Percentiles rank a stretch among this genome's conserved stretches.
These are phyloP conservation scores for Pseudomugil gertrudae DNA, from an alignment of 2,797 vertebrate species.

Conservation along the genomic window DNA sequence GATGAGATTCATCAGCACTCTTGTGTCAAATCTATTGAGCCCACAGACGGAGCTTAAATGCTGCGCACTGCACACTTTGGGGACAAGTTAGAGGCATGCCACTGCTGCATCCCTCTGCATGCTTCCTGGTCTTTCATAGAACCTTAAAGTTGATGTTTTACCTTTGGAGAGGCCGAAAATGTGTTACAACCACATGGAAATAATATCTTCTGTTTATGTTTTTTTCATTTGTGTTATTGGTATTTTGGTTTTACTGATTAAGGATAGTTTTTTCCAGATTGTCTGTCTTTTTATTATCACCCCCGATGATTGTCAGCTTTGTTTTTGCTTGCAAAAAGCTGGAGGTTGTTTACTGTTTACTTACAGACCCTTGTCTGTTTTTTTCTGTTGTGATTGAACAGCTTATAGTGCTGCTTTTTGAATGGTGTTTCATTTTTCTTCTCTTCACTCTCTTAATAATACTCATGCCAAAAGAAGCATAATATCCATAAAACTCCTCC, in stretches of 20 bases:
- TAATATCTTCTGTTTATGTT: not conserved
- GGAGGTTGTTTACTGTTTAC: not conserved
- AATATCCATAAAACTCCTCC: no score
- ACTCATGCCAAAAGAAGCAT: no score
- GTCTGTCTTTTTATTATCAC: not conserved
- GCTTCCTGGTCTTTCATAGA: conserved; percentile 14
- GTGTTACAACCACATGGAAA: not conserved
- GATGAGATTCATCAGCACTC: conserved; percentile 86
- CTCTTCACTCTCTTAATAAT: not conserved
- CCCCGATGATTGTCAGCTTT: not conserved
- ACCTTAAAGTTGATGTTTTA: not conserved
- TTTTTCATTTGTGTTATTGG: not conserved
- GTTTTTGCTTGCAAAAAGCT: not conserved
- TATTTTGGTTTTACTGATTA: not conserved
- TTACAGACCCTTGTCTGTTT: not conserved
- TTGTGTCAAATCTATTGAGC: conserved; percentile 82
- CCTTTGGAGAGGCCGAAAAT: conserved; percentile 9
- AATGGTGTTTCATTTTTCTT: not conserved
- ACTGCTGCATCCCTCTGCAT: conserved; percentile 32
- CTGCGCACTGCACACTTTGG: conserved; percentile 44
- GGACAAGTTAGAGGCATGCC: conserved; percentile 31
- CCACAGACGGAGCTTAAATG: conserved; percentile 73
- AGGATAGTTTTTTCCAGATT: not conserved
- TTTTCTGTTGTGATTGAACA: not conserved
- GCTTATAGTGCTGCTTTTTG: not conserved